phyloP scores from a whole-genome alignment of 2,888 invertebrate genomes.

The Halictus ligatus region DNA sequence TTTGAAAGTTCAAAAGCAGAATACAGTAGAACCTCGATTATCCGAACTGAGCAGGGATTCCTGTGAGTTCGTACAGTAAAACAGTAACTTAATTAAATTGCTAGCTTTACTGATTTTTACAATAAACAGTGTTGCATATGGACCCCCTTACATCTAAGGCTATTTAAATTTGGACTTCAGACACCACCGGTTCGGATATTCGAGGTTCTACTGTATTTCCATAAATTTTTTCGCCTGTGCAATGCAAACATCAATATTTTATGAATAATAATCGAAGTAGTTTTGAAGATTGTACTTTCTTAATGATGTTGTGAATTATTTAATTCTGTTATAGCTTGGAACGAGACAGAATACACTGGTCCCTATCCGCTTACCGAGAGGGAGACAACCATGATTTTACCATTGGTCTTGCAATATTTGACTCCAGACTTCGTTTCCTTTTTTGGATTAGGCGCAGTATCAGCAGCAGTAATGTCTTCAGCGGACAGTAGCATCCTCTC shows the following conservation, averaged over 20 bases:
- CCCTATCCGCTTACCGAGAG: constrained; percentile 90
- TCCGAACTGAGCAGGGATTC: no score
- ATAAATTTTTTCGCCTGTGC: not conserved
- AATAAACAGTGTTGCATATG: no score
- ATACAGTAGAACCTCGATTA: no score
- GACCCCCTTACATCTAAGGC: no score
- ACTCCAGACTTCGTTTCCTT: constrained; percentile 98
- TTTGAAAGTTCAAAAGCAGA: no score
- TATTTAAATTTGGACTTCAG: not conserved
- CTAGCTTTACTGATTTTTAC: no score
- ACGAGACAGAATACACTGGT: constrained; percentile 94
- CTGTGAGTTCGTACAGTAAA: no score
- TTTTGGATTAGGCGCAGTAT: constrained; percentile 98
- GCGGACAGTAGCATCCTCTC: constrained; percentile 99
- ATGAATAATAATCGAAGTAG: not conserved
- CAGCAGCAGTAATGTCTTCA: constrained; percentile 99
- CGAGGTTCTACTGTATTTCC: not conserved
- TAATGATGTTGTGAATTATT: not conserved
- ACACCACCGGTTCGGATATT: not conserved
- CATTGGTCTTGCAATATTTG: constrained; percentile 97
- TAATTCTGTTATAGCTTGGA: constrained; percentile 91
- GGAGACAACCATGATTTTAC: constrained; percentile 97
- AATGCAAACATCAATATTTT: not conserved
- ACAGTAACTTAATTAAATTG: no score
- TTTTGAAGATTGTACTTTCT: not conserved